Base-by-base conservation (phyloP, 2,113 vertebrate genomes). In the Paedocypris sp. region DNA sequence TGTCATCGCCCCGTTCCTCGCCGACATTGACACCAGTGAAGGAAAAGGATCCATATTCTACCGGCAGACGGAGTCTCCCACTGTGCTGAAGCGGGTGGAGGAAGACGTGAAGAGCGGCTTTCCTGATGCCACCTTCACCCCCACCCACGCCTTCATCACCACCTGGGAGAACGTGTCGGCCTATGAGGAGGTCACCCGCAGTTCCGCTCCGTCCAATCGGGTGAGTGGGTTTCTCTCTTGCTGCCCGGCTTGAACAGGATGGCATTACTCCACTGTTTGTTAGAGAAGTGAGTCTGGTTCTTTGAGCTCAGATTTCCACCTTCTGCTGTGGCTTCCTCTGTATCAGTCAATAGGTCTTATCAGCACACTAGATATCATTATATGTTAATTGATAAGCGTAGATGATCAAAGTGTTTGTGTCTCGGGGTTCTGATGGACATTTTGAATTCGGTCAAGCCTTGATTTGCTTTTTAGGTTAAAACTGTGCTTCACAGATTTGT, bases 161-260 rank as follows among this genome's bases (percentile, higher is more conserved):
- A 98, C 95, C 23, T 98, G 95, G 95, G 88, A 93, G 71, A 84
- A 90, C 0, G 93, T 97, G 16, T 89, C 87, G 0, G 82, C 91
- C 1, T 93, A 94, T 2, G 88, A 91, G 56, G 91, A 91, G 60
- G 75, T 77, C 29, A 63, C 59, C 0, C 83, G 65, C 6, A 77
- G 71, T 25, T 12, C 58, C 0, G 66, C 75, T 3, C 71, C 86
- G n/a, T 85, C 90, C 0, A 60, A 57, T 9, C 81, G 87, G 88
- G 95, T 98, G 73, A n/a, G n/a, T n/a, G n/a, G n/a, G n/a, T n/a
- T n/a, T n/a, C n/a, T n/a, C n/a, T n/a, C n/a, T n/a, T n/a, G n/a
- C n/a, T n/a, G n/a, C n/a, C n/a, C n/a, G n/a, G n/a, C n/a, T n/a
- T n/a, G n/a, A n/a, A n/a, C n/a, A n/a, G n/a, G n/a, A n/a, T n/a